Base-by-base conservation (phyloP, 2,113 vertebrate genomes). In the Lucifuga dentata region DNA sequence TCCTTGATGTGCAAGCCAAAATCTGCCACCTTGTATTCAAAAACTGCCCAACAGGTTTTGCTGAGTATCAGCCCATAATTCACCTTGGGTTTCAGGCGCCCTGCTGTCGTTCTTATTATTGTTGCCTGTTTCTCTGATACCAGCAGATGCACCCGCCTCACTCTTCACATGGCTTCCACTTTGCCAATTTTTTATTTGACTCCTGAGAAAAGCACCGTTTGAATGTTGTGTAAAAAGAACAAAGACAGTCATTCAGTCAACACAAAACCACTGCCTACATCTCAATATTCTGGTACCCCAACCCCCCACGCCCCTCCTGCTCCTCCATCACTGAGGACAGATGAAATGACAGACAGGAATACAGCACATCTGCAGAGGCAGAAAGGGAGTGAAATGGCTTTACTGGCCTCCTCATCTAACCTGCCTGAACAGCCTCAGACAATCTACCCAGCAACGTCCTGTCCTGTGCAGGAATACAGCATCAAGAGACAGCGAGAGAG, bases 391-490 rank as follows among this genome's bases (percentile, higher is more conserved):
- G 63, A 69, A 63, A 68, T 81, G 86, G 79, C 81, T 88, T 78
- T 56, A 62, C 73, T 71, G 89, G 88, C 90, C 90, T 92, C 73
- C 68, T 74, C 69, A 6, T 76, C 66, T 75, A 82, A 67, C 58
- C 86, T 82, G 66, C 79, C 78, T 86, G 73, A 56, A 79, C 66
- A 80, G 51, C 32, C 58, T 74, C 57, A 76, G 40, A 78, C 78
- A 88, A 73, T 72, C 72, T 61, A 59, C 66, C 71, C 57, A 78
- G 68, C 71, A 77, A 70, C 76, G 84, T 65, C 71, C 62, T 79
- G 68, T 58, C 53, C 69, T 64, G 66, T 60, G 49, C 73, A 83
- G 72, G 69, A 68, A 73, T 39, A 73, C 53, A 77, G 46, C 40
- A 81, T 56, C 51, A 69, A 74, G 16, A 83, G 45, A 73, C 57